Base-by-base conservation (phyloP, 2,113 vertebrate species). In the Protomyctophum bolini region DNA sequence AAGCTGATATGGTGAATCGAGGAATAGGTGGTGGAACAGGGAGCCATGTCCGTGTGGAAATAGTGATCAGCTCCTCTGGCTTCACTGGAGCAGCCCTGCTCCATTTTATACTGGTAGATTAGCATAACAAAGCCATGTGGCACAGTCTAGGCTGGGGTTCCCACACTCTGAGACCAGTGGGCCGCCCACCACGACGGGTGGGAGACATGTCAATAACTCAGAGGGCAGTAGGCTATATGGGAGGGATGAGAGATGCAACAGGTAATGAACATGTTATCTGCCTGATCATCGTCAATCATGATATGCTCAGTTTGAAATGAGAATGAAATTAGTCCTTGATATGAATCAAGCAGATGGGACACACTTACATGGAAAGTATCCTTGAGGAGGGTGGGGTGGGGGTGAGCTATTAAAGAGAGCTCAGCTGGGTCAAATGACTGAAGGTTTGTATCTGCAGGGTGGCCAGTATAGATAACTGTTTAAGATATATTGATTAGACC, bases 91-190 rank as follows among this genome's bases (percentile, higher is more conserved):
- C 81, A 80, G 73, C 72, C 21, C 63, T 76, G 72, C 62, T 62
- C 79, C 82, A 51, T 87, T 93, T 92, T 93, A 94, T 93, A 93
- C 75, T 7, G 8, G 2, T 2, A 5, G 47, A 94, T 93, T 94
- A 91, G 79, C 93, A 93, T 93, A 84, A 93, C 90, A 94, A 94
- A 94, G 91, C 83, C 93, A 89, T 91, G 91, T 91, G 91, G 84
- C 87, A 86, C 72, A 87, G 87, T 86, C 85, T 78, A 82, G 72
- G 88, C 87, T 91, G 79, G 88, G 91, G 91, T 94, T 94, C 93
- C 93, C 93, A 94, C 93, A 94, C 90, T 93, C 89, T 58, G 82
- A 63, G 67, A 88, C 87, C 91, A 83, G 83, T 91, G 88, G 90
- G 88, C 83, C 80, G 88, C 84, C 82, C 87, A 79, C 67, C 61